Evolutionary conservation across 2,888 invertebrate genomes (phyloP).

Genomic region (Amiota communis): DNA sequence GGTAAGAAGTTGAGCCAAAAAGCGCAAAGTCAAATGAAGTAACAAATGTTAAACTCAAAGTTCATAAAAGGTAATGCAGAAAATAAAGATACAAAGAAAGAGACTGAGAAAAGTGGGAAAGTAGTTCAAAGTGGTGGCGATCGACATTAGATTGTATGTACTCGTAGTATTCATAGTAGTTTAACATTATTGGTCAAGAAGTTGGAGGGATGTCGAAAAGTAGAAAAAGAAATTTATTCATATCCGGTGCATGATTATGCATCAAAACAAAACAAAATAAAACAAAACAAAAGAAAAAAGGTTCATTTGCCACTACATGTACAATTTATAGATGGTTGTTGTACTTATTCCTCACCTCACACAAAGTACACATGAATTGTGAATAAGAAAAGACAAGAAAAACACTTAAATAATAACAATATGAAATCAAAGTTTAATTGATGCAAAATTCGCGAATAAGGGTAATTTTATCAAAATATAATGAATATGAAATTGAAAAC

Average conservation of each 20-base stretch:
- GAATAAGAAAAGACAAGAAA: no score
- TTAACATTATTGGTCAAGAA: slow-evolving; percentile 34
- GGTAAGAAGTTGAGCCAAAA: background rate
- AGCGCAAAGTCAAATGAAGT: slow-evolving; percentile 18
- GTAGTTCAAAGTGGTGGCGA: no score
- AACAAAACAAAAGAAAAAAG: slow-evolving; percentile 19
- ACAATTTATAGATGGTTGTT: no score
- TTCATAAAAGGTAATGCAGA: background rate
- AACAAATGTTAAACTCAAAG: slow-evolving; percentile 17
- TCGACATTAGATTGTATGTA: no score
- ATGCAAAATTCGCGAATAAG: no score
- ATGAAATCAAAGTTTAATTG: no score
- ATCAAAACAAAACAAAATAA: slow-evolving; percentile 42
- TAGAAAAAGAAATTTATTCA: slow-evolving; percentile 63
- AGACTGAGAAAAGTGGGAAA: background rate
- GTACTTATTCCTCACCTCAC: no score
- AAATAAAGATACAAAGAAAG: background rate
- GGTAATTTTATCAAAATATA: no score
- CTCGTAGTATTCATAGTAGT: background rate
- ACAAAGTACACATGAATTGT: no score
- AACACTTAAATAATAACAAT: no score
- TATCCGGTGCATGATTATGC: slow-evolving; percentile 68
- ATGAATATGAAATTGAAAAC: no score
- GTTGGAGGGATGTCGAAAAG: background rate
- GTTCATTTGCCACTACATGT: no score